Evolutionary conservation across 2,888 invertebrate genomes (phyloP), one percentile per base, ranked within the genome.

Genomic region (Athalia rosae): DNA sequence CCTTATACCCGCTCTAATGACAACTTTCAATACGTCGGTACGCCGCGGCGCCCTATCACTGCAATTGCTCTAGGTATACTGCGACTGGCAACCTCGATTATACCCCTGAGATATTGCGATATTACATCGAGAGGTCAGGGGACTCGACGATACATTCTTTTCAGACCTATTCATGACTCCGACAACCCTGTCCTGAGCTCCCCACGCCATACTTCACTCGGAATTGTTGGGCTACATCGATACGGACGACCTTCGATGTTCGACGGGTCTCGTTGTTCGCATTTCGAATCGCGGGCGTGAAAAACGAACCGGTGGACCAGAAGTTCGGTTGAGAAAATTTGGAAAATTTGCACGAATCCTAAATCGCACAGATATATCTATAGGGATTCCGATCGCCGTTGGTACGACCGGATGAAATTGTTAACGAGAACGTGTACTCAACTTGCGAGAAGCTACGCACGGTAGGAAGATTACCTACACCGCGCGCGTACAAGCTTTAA

Each of bases 121-220:
- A 82, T 81, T 78, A n/a, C 58, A 83, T 85, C 84, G 87, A 85
- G 83, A 85, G 84, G 84, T 84, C 41, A 28, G 28, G 80, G 83
- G 84, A 83, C 85, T 85, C 82, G 83, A 82, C 83, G 84, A 86
- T 86, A 85, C 81, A 85, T 83, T 85, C 84, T 85, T 28, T 28
- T 82, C 81, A 80, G 79, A 77, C 81, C 80, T 80, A 83, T 83
- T 83, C 84, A 83, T 81, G 81, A 77, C 76, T 76, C 69, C 73
- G 58, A 11, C 66, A 71, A 59, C 79, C 69, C 63, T 62, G 41
- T 56, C 13, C 64, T 7, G 15, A 3, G 28, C 28, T 28, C 28
- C 28, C 28, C 0, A 28, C 64, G 13, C 64, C 13, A 64, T 47
- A 47, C 64, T 64, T 13, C 4, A 0, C 11, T 41, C 50, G 53